Base-by-base conservation (phyloP, 1,140 invertebrate species). In the Campoletis sonorensis region DNA sequence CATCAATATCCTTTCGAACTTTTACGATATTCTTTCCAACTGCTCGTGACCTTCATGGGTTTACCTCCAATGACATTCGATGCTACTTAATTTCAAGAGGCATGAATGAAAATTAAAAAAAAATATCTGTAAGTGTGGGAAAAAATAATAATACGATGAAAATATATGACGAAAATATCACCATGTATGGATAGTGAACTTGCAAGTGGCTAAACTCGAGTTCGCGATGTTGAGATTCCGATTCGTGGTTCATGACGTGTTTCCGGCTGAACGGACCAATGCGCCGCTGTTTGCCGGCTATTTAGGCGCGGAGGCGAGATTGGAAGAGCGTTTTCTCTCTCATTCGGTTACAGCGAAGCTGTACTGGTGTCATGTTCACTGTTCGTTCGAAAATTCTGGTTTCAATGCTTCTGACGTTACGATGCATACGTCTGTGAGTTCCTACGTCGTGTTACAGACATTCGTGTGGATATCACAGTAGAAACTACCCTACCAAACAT, bases 191-290 rank as follows among this genome's bases (percentile, higher is more conserved):
- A 10, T 45, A 77, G 75, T 18, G 79, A 84, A 82, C 82, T 80
- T 83, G 49, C 21, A 73, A 49, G 64, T 67, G 70, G 18, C 67
- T 51, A 70, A 26, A 15, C 23, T 67, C n/a, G 23, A 70, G 67
- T 40, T 23, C 78, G 64, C 33, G 8, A 30, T 58, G 78, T 77
- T 54, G 51, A 77, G 54, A 33, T 70, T 61, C 30, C 54, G 75
- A 83, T 85, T 85, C 83, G 84, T 79, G 86, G 85, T 87, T 85
- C 86, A 85, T 86, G 87, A 86, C 85, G 86, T 83, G 83, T 87
- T 88, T 87, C 86, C 87, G 83, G 82, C 68, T 87, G 88, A 88
- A 88, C 85, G 87, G 84, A 87, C 77, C 83, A 79, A 54, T 87
- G 87, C 83, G 51, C 80, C 84, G 80, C 80, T 86, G 87, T 86